A percentile compares a stretch with the other conserved stretches of the same genome.
Evolutionary conservation across 92 coral and sea anemone genomes (phyloP).

Genomic region (Plumapathes pennacea): DNA sequence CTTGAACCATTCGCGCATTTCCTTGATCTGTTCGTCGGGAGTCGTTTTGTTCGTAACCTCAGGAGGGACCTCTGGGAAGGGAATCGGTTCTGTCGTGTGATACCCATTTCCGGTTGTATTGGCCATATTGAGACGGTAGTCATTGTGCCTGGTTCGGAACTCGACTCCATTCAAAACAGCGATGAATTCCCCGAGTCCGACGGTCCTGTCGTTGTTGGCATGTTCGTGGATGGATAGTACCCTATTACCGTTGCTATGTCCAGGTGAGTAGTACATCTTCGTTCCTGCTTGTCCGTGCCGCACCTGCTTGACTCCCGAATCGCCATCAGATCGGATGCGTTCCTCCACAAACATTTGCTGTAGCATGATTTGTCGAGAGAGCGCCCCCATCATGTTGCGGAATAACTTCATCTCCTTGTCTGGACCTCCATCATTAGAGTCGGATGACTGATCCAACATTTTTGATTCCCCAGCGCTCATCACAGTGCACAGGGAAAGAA

Average conservation of each 20-base stretch:
- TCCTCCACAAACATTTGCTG: slow-evolving; percentile 77
- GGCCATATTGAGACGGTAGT: slow-evolving; percentile 85
- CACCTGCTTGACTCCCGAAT: slow-evolving; percentile 78
- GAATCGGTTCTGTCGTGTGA: slow-evolving; percentile 53
- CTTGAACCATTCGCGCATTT: slow-evolving; percentile 91
- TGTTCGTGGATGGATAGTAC: slow-evolving; percentile 78
- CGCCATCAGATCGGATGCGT: slow-evolving; percentile 70
- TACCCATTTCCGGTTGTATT: slow-evolving; percentile 46
- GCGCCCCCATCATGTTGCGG: slow-evolving; percentile 42
- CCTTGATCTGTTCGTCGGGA: slow-evolving; percentile 55
- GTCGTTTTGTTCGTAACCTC: slow-evolving; percentile 50
- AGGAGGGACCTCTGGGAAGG: slow-evolving; percentile 84
- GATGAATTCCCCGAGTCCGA: slow-evolving; percentile 85
- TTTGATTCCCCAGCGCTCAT: no score
- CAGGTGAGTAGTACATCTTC: slow-evolving; percentile 50
- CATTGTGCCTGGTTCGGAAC: slow-evolving; percentile 91
- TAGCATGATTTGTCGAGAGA: slow-evolving; percentile 71
- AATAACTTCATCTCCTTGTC: slow-evolving; percentile 13
- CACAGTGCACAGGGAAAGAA: no score
- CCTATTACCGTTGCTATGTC: slow-evolving; percentile 43
- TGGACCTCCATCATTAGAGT: no score
- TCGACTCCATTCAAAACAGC: slow-evolving; percentile 87
- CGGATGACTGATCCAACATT: no score
- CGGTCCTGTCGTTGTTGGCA: slow-evolving; percentile 74
- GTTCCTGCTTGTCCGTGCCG: slow-evolving; percentile 60